These are phyloP conservation scores for Virgularia gustaviana DNA, from an alignment of 92 coral and sea anemone genomes.

Conservation along the genomic window DNA sequence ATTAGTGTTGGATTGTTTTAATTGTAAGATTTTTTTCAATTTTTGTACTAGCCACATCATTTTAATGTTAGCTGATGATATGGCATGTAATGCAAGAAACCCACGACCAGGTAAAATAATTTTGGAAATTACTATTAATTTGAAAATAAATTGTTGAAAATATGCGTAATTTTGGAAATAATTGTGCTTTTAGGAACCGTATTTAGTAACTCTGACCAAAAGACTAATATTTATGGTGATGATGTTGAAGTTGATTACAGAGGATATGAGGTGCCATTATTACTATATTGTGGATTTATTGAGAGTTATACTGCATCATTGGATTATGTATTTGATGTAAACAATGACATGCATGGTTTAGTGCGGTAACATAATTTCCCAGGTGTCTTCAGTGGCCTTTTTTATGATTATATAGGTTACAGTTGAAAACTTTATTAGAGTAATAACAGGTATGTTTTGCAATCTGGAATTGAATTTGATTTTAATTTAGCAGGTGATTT, in stretches of 20 bases:
- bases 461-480: conserved; percentile 2
- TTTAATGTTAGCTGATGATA: conserved; percentile 96
- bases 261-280: conserved; percentile 76
- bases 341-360: no score
- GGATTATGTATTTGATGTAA: neutral
- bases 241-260: conserved; percentile 97
- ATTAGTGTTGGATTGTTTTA: no score
- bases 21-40: no score
- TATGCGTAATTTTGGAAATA: neutral
- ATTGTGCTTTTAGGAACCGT: conserved; percentile 76
- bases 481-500: conserved; percentile 13
- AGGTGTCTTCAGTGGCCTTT: neutral
- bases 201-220: conserved; percentile 89
- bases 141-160: no score
- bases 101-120: conserved; percentile 82
- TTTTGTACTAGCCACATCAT: conserved; percentile 86
- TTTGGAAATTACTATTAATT: no score
- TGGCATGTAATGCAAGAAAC: conserved; percentile 97
- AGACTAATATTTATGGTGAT: conserved; percentile 94
- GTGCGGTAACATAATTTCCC: no score
- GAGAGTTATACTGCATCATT: neutral
- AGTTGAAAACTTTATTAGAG: conserved; percentile 79
- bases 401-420: conserved; percentile 62
- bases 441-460: conserved; percentile 65
- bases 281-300: neutral